Evolutionary conservation across 2,797 vertebrate species (phyloP), one percentile per base, ranked within the genome.

Genomic region (Tadarida brasiliensis): DNA sequence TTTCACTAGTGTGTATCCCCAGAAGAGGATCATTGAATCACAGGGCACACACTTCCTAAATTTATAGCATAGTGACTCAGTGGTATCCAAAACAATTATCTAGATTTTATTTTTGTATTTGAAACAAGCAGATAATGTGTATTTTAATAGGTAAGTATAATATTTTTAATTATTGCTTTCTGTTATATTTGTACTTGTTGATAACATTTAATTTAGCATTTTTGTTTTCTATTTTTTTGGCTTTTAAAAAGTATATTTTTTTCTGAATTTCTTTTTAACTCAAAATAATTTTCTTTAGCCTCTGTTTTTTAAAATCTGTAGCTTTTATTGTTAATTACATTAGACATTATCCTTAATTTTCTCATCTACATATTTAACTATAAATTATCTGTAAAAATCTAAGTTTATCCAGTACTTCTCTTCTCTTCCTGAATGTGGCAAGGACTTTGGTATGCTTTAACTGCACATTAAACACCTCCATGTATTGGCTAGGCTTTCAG

Each of bases 41-140:
- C 44, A 73, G 63, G 30, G 35, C n/a, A 84, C 51, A 51, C 1
- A 22, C 11, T 76, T 76, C 7, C 12, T 20, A 77, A 54, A 47
- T 47, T 39, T 35, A 10, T 8, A n/a, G 35, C 16, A 3, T 2
- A 26, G 87, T 76, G 16, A 28, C 33, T 24, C 26, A 10, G 15
- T 56, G 39, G 7, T 7, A 20, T 67, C 51, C 49, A 26, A 80
- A 57, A 51, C 26, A 57, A 7, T 30, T 67, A 28, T 67, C 28
- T 96, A 26, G 24, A 54, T 54, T 92, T 88, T 93, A 51, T 74
- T 54, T 88, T 92, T 33, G 5, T 74, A 51, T 51, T 51, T 12
- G 56, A 63, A 7, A 70, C 20, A 59, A 30, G 5, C 63, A 70
- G 16, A 47, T 56, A 39, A 26, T 65, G 19, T 87, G 20, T 30